Evolutionary conservation across 2,888 invertebrate genomes (phyloP).

Genomic region (Cataglyphis rosenhaueri): DNA sequence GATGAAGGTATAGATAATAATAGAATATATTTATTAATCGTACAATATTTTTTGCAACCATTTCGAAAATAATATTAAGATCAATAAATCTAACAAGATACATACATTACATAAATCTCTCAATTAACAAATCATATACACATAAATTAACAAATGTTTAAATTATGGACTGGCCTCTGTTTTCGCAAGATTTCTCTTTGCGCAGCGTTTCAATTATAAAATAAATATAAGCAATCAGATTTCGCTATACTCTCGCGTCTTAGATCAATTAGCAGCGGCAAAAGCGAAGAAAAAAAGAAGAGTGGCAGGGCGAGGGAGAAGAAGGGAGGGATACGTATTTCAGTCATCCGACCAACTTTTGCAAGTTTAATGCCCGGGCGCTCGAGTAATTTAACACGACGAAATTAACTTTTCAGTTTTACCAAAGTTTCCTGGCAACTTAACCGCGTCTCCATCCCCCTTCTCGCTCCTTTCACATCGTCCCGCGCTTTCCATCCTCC

Average conservation of each 20-base stretch:
- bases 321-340: conserved; percentile 77
- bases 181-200: not conserved
- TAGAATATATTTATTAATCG: conserved; percentile 23
- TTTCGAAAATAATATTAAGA: not conserved
- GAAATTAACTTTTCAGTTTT: conserved; percentile 85
- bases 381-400: conserved; percentile 84
- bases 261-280: conserved; percentile 53
- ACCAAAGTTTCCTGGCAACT: conserved; percentile 83
- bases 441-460: conserved; percentile 75
- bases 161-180: not conserved
- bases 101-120: not conserved
- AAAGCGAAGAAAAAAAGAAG: conserved; percentile 40
- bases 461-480: conserved; percentile 56
- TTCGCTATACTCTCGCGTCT: conserved; percentile 46
- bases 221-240: conserved; percentile 45
- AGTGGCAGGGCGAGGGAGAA: conserved; percentile 49
- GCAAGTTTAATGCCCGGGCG: conserved; percentile 83
- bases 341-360: conserved; percentile 83
- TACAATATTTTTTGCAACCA: not conserved
- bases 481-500: conserved; percentile 55
- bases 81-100: conserved; percentile 6
- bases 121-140: not conserved
- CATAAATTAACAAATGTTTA: not conserved
- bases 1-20: not conserved
- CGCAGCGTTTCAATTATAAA: not conserved